Conservation (phyloP, 2,888 invertebrate genomes). For the Oeneis ivallda region DNA sequence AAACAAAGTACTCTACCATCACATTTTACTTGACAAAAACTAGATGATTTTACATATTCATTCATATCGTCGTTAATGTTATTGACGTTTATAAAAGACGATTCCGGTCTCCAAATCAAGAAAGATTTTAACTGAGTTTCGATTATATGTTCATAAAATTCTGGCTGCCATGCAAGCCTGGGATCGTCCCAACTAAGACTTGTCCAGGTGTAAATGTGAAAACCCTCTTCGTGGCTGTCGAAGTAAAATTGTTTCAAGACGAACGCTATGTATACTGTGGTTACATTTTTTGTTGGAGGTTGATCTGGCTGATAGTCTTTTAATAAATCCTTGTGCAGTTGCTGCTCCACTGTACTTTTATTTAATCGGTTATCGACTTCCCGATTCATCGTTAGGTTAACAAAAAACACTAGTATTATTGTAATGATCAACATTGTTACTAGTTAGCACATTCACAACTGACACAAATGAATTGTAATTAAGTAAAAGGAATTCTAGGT, state of each 20-base stretch:
- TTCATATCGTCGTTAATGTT: constrained; percentile 26
- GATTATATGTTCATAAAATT: constrained; percentile 39
- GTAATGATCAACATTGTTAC: constrained; percentile 19
- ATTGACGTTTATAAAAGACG: constrained; percentile 42
- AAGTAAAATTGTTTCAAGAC: constrained; percentile 48
- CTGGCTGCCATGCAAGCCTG: constrained; percentile 44
- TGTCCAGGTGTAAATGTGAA: constrained; percentile 43
- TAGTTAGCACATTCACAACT: background rate
- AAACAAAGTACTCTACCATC: constrained; percentile 43
- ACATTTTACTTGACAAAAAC: constrained; percentile 40
- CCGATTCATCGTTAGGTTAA: constrained; percentile 6
- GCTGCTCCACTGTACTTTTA: background rate
- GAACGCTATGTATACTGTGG: constrained; percentile 37
- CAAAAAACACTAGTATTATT: constrained; percentile 10
- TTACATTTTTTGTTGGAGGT: constrained; percentile 19
- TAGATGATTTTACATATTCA: background rate
- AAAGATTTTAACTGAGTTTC: constrained; percentile 21
- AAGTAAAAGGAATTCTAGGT: background rate
- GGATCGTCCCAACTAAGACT: constrained; percentile 42
- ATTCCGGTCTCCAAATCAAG: constrained; percentile 42
- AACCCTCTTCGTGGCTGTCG: constrained; percentile 41
- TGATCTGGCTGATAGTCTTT: background rate
- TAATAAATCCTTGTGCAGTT: constrained; percentile 12
- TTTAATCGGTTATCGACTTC: background rate
- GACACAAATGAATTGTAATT: background rate